Percentiles rank a stretch among this genome's conserved stretches.
Evolutionary conservation across 1,140 invertebrate species (phyloP).

Genomic region (Chironomus tepperi): DNA sequence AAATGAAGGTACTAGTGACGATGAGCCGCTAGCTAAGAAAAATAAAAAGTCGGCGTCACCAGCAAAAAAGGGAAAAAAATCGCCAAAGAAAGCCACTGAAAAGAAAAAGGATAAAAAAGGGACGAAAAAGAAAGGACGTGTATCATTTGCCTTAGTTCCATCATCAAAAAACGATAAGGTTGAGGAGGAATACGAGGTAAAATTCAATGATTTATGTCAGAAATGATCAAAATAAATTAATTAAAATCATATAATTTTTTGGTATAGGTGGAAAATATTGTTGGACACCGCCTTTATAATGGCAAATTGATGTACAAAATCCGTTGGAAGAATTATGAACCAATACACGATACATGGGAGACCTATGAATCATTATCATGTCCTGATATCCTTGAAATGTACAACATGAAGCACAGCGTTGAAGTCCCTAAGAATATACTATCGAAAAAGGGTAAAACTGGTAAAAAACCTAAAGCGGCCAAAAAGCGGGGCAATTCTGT

Average conservation of each 20-base stretch:
- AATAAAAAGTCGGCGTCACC: not conserved
- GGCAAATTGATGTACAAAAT: conserved; percentile 61
- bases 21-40: conserved; percentile 1
- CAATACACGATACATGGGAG: conserved; percentile 65
- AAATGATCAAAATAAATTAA: not conserved
- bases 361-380: conserved; percentile 61
- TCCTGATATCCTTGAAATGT: conserved; percentile 34
- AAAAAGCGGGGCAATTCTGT: not conserved
- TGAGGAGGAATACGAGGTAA: conserved; percentile 11
- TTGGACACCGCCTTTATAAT: conserved; percentile 54
- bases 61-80: not conserved
- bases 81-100: not conserved
- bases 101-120: not conserved
- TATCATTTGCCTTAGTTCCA: not conserved
- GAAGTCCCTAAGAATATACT: not conserved
- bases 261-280: conserved; percentile 52
- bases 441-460: not conserved
- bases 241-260: not conserved
- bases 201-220: not conserved
- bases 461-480: not conserved
- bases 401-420: not conserved
- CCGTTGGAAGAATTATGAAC: conserved; percentile 65
- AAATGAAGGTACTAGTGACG: not conserved
- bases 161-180: not conserved
- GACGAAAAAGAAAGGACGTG: not conserved